Evolutionary conservation across 1,140 invertebrate species (phyloP).

Genomic region (Hyposmocoma kahamanoa): DNA sequence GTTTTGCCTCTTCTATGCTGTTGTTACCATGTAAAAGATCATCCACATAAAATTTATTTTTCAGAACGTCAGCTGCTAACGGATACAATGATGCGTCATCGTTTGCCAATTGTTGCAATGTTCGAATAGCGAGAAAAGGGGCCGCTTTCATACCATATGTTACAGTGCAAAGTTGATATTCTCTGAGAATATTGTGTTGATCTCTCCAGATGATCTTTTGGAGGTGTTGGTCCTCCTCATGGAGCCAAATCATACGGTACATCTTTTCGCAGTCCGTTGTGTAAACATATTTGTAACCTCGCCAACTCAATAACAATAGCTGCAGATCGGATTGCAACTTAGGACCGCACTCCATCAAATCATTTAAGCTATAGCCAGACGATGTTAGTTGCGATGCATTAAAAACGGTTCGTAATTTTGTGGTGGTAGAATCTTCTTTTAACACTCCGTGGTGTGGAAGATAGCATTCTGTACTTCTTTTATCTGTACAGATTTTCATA

Average conservation of each 20-base stretch:
- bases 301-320: neutral
- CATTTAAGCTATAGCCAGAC: neutral
- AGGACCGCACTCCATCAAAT: neutral
- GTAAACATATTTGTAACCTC: constrained; percentile 17
- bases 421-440: neutral
- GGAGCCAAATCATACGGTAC: constrained; percentile 39
- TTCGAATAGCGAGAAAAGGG: neutral
- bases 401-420: neutral
- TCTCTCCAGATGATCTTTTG: constrained; percentile 16
- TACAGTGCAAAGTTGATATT: neutral
- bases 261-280: constrained; percentile 39
- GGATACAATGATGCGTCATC: neutral
- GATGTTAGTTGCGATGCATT: neutral
- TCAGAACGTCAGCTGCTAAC: neutral
- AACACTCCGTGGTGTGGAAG: neutral
- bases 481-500: neutral
- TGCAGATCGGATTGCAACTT: neutral
- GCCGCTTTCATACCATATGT: neutral
- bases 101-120: neutral
- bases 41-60: neutral
- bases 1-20: neutral
- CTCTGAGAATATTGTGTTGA: constrained; percentile 9
- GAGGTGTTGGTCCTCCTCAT: constrained; percentile 22
- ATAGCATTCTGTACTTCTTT: neutral
- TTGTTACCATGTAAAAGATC: neutral